Evolutionary conservation across 2,113 vertebrate species (phyloP), one percentile per base, ranked within the genome.

Genomic region (Sclerurus mexicanus): DNA sequence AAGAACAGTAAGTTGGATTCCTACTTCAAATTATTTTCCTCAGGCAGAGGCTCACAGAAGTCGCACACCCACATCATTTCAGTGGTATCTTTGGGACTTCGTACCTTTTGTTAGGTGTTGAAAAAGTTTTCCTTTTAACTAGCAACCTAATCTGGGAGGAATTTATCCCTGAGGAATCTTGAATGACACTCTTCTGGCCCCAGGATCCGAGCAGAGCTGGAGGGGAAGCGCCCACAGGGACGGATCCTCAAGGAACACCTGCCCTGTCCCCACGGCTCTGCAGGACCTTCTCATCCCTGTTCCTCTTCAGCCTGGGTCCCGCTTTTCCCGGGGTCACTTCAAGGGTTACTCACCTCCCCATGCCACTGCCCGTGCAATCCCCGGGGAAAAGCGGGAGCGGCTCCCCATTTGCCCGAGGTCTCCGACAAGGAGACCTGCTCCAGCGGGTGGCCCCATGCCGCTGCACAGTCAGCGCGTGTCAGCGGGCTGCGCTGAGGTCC

Each of bases 391-490:
- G 15, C 4, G 19, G 42, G 33, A 85, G 40, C 12, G 2, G 23
- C 12, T 21, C 46, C 14, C 14, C 6, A 3, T 22, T 62, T 39
- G 46, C 33, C 35, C 24, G 12, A 12, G 11, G 11, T 25, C 15
- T 31, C 47, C 8, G 9, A 39, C 60, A 35, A 4, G 18, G 15
- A 47, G 47, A 3, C 2, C 12, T 2, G 2, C 37, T 30, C 21
- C 15, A 3, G 3, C 18, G 16, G 7, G 9, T 25, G 3, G 0
- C 18, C 35, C 25, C 56, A 6, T 7, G 10, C 31, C 6, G 5
- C 55, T 19, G 39, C 49, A 4, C 35, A 27, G 5, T 4, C 46
- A 42, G 27, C 2, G 24, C 8, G 1, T 30, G 46, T 19, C 68
- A 7, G 73, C 11, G 60, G 31, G 28, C 6, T 4, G 50, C 40